Evolutionary conservation across 30 jellyfish, hydroid and myxozoan species (phyloP), one percentile per base, ranked within the genome.

Genomic region (Pseudorhiza aurosa): DNA sequence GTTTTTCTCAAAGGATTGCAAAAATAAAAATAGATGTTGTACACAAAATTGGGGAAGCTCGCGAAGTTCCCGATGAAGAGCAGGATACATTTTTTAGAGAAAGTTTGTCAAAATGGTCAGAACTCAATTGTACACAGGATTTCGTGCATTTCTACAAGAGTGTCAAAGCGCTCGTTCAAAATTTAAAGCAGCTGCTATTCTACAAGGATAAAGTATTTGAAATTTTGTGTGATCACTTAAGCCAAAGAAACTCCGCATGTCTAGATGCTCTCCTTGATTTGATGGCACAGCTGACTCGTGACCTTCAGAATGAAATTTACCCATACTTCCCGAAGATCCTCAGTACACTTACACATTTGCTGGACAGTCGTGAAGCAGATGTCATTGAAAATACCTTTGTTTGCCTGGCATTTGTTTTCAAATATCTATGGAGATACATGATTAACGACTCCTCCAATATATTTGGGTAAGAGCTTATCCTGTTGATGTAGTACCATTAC

Each of bases 71-170:
- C 3, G 95, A 80, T 11, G 87, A 88, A 26, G 95, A 88, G 58
- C 81, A 91, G 24, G 98, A 91, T 28, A 85, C 98, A 31, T 91
- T 85, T 63, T 91, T 91, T 68, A 78, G 89, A 29, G 98, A 91
- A 85, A 28, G 75, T n/a, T 65, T 91, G 36, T 72, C 70, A 25
- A 85, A 77, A 58, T 91, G 96, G 98, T 12, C 72, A 5, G 96
- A 85, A n/a, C 77, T 91, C 72, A 85, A 91, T 68, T 91, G 98
- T 43, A 63, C 96, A 8, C 71, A 85, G 25, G 85, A 85, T 56
- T 91, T 85, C 24, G 62, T 76, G 10, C 15, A 26, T 35, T 78
- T 85, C 59, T 31, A 87, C 55, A 59, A 56, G 47, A 95, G 85
- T 53, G 72, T 91, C 37, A 58, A 72, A 72, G 79, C 46, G 9